phyloP scores from a whole-genome alignment of 2,797 vertebrate genomes.

The Sparus aurata region DNA sequence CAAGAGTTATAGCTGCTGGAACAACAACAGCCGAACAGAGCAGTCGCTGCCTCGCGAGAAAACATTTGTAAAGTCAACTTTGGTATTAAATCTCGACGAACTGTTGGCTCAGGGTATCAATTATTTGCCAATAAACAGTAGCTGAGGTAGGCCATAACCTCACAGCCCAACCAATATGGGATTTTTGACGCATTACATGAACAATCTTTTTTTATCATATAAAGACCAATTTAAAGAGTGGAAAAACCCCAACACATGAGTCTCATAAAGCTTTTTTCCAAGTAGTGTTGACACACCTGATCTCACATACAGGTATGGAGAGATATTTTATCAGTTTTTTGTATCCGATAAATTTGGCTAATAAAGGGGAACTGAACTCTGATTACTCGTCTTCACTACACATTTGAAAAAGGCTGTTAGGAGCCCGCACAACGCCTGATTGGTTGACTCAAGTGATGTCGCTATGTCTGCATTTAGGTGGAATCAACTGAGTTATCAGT shows the following conservation, averaged over 20 bases:
- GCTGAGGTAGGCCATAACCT: not conserved
- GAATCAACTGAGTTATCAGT: slow-evolving; percentile 14
- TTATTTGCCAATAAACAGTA: not conserved
- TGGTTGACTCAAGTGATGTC: not conserved
- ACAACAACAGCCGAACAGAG: slow-evolving; percentile 2
- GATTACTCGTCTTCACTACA: not conserved
- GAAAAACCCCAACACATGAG: not conserved
- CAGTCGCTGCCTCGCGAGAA: not conserved
- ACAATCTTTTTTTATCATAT: too few relatives aligned
- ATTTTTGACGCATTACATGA: not conserved
- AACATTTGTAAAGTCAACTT: not conserved
- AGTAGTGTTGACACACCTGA: not conserved
- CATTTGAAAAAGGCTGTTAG: not conserved
- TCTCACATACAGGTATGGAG: not conserved
- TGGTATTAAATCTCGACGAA: not conserved
- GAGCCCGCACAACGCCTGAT: slow-evolving; percentile 1
- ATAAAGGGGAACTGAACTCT: not conserved
- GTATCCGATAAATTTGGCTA: not conserved
- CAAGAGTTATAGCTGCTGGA: not conserved
- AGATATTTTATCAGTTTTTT: slow-evolving; percentile 1
- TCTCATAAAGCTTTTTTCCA: too few relatives aligned
- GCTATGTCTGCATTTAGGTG: not conserved
- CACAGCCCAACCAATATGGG: not conserved
- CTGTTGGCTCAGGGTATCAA: not conserved
- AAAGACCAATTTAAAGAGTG: too few relatives aligned